phyloP scores from a whole-genome alignment of 2,888 invertebrate species.

The Pycnomerus fuliginosus region DNA sequence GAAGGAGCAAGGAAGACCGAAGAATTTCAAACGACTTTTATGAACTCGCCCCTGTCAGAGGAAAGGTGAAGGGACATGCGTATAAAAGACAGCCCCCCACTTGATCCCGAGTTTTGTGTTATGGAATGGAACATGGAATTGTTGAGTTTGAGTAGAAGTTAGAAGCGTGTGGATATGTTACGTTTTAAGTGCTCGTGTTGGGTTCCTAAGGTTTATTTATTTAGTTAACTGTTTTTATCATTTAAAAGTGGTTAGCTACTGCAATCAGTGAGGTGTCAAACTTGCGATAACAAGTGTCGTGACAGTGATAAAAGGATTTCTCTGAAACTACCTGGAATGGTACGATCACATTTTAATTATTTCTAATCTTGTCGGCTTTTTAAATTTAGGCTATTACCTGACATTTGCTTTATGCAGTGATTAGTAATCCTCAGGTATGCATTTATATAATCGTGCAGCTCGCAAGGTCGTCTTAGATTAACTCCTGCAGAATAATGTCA shows the following conservation, averaged over 20 bases:
- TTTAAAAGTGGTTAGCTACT: conserved; percentile 10
- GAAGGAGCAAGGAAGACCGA: too few species aligned
- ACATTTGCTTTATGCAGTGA: conserved; percentile 14
- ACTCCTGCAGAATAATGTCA: conserved; percentile 29
- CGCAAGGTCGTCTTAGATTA: conserved; percentile 31
- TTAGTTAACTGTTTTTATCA: conserved; percentile 9
- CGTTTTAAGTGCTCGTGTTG: conserved; percentile 15
- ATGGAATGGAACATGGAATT: too few species aligned
- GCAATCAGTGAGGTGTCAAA: conserved; percentile 9
- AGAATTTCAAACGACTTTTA: too few species aligned
- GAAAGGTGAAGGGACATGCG: too few species aligned
- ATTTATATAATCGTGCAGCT: conserved; percentile 30
- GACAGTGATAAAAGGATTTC: conserved; percentile 27
- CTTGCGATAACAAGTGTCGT: conserved; percentile 10
- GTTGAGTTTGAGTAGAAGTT: conserved; percentile 12
- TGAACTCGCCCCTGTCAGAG: too few species aligned
- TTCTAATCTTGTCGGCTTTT: conserved; percentile 4
- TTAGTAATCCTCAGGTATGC: conserved; percentile 21
- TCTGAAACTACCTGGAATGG: conserved; percentile 27
- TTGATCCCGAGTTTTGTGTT: too few species aligned
- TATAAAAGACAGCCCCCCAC: too few species aligned
- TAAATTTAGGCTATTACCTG: conserved; percentile 7
- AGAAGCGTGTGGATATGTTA: conserved; percentile 13
- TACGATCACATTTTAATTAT: conserved; percentile 23
- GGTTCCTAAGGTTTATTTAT: conserved; percentile 18